Percentiles rank a stretch among this genome's conserved stretches.
Conservation (phyloP, 2,797 vertebrate species). For the Leucoraja ocellata region DNA sequence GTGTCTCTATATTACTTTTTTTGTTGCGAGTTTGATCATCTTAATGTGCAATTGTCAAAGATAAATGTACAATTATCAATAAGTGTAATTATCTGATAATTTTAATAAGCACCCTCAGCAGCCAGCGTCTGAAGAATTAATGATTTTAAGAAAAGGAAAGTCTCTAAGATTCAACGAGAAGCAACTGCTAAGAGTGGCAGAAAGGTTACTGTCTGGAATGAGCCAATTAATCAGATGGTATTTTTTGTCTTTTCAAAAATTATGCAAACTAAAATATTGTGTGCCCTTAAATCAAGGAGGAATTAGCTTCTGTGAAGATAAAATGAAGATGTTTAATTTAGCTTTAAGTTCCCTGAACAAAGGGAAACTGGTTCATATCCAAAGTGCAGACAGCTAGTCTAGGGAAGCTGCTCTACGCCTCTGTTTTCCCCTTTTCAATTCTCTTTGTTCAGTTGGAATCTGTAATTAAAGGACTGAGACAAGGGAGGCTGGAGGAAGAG, state of each 20-base stretch:
- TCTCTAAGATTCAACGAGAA: neutral
- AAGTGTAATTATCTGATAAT: conserved; percentile 27
- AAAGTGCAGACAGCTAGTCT: too few relatives aligned
- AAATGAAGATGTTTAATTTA: neutral
- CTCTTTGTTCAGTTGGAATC: neutral
- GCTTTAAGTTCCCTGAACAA: neutral
- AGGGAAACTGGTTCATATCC: neutral
- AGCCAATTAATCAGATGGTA: neutral
- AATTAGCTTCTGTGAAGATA: neutral
- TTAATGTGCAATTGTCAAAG: neutral
- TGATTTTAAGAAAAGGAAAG: neutral
- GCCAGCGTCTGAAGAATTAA: neutral
- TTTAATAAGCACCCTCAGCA: neutral
- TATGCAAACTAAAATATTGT: neutral
- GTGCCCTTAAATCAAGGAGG: neutral
- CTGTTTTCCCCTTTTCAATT: neutral
- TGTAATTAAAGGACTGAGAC: neutral
- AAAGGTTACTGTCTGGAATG: conserved; percentile 22
- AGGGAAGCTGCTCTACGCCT: neutral
- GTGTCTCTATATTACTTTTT: neutral
- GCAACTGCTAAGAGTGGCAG: neutral
- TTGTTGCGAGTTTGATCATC: neutral
- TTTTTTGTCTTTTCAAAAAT: neutral
- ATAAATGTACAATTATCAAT: conserved; percentile 23
- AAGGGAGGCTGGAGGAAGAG: neutral